Evolutionary conservation across 2,888 invertebrate species (phyloP), one percentile per base, ranked within the genome.

Genomic region (Drosophila colorata): DNA sequence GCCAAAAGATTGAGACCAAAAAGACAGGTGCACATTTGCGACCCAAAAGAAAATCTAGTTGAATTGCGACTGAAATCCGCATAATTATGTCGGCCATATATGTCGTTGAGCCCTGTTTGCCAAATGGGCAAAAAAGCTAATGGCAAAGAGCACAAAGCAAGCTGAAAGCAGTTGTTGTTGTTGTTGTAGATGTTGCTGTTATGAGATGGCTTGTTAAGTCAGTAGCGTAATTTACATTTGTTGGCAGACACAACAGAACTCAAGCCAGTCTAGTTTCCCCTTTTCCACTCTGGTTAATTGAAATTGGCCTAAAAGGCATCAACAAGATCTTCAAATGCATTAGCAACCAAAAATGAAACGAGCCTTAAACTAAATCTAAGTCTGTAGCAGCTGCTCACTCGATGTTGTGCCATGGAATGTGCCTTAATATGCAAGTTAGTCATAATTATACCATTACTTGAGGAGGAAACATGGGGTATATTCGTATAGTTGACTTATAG

Each of bases 201-300:
- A 47, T 60, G 58, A 41, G 11, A 60, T 41, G 41, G 59, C 69
- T 64, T 60, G 74, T 78, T 74, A 71, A 87, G 72, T 88, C 81
- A 84, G 80, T 88, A 83, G 80, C 76, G 71, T 88, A 78, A 87
- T 88, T 88, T 87, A 74, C 78, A 78, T 83, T 69, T 61, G 80
- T 44, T 33, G 14, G 25, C 52, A 69, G 68, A 33, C 37, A 47
- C 38, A 44, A 55, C 46, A 37, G 20, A 48, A 43, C 20, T 33
- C 1, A 33, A 28, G 6, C 9, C 40, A 14, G 37, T 20, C 18
- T 31, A 16, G 11, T 6, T 18, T 31, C 23, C 7, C 14, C 28
- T 28, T 14, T 35, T 46, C 59, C 51, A 78, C 63, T 74, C 55
- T 49, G 56, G 20, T 63, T 78, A 78, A 78, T 77, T 77, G 63